A percentile compares a stretch with the other conserved stretches of the same genome.
Evolutionary conservation across 2,797 vertebrate genomes (phyloP).

Genomic region (Leptatherina wallacei): DNA sequence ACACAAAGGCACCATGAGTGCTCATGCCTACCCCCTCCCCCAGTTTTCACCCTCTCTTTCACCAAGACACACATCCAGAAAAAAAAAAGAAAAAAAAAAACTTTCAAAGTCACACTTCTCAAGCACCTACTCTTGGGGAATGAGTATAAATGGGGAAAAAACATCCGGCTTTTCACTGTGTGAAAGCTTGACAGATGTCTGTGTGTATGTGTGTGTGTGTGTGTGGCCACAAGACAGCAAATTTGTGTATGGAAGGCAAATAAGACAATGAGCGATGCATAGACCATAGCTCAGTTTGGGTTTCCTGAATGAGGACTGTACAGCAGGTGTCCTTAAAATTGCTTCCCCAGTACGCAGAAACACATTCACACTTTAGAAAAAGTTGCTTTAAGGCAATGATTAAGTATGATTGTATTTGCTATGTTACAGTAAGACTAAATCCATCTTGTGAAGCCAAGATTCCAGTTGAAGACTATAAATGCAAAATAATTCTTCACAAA

Average conservation of each 20-base stretch:
- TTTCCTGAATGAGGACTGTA: slow-evolving; percentile 38
- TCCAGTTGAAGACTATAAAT: slow-evolving; percentile 27
- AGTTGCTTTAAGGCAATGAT: slow-evolving; percentile 7
- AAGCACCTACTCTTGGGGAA: slow-evolving; percentile 71
- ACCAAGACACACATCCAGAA: slow-evolving; percentile 57
- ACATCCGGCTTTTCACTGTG: slow-evolving; percentile 68
- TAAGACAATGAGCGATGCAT: slow-evolving; percentile 27
- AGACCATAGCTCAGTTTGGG: slow-evolving; percentile 20
- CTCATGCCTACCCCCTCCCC: slow-evolving; percentile 32
- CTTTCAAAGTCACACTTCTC: slow-evolving; percentile 78
- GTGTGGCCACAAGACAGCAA: slow-evolving; percentile 38
- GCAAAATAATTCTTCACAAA: slow-evolving; percentile 32
- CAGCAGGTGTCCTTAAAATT: slow-evolving; percentile 56
- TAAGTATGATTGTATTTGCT: slow-evolving; percentile 23
- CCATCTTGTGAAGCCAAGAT: slow-evolving; percentile 15
- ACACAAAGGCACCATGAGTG: slow-evolving; percentile 39
- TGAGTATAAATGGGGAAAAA: slow-evolving; percentile 60
- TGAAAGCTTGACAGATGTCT: slow-evolving; percentile 75
- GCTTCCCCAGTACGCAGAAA: not conserved
- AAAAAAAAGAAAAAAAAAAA: slow-evolving; percentile 11
- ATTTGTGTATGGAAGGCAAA: slow-evolving; percentile 43
- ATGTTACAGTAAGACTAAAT: slow-evolving; percentile 18
- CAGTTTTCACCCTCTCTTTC: slow-evolving; percentile 44
- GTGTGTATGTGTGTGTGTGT: slow-evolving; percentile 27
- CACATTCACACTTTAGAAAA: not conserved